Evolutionary conservation across 35 echinoderm and acorn worm genomes (phyloP), one percentile per base, ranked within the genome.

Genomic region (Strongylocentrotus purpuratus): DNA sequence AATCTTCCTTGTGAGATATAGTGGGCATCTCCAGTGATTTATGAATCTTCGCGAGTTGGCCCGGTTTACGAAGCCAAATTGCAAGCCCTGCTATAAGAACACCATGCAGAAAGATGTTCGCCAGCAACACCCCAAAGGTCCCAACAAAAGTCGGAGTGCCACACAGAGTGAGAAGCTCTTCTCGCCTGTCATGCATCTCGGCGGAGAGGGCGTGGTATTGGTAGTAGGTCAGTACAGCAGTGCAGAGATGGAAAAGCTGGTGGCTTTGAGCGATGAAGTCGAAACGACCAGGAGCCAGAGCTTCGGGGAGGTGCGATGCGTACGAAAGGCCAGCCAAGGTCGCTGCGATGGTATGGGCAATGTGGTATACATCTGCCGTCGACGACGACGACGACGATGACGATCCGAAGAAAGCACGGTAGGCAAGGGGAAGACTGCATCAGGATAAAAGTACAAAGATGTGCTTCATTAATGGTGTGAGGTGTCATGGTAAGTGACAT

Each of bases 231-330:
- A 96, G 61, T 1, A 92, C 15, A 87, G 46, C 86, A 33, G 94
- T 92, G 47, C 61, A 85, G 31, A 97, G 86, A 61, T 97, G 96
- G 95, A 97, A 99, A 32, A 97, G 61, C 50, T 99, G 98, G 45
- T 99, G 98, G 86, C 96, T 97, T 86, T 99, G 98, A 48, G 94
- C 96, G 32, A 99, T 32, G 47, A 99, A 90, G 59, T 99, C 98
- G 86, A 99, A 99, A 85, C 45, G 93, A 7, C 98, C 96, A 13
- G 98, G 96, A 3, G 95, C 96, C 4, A 99, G 47, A 2, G 85
- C 71, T 87, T 97, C 98, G 20, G 98, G 98, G 94, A 99, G 95
- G 58, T 99, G 96, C 12, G 96, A 94, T 32, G 94, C 96, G 61
- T 96, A 99, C n/a, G 97, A 61, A 7, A 95, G 41, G 45, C 61